Evolutionary conservation across 2,113 vertebrate species (phyloP).

Genomic region (Corythoichthys intestinalis): DNA sequence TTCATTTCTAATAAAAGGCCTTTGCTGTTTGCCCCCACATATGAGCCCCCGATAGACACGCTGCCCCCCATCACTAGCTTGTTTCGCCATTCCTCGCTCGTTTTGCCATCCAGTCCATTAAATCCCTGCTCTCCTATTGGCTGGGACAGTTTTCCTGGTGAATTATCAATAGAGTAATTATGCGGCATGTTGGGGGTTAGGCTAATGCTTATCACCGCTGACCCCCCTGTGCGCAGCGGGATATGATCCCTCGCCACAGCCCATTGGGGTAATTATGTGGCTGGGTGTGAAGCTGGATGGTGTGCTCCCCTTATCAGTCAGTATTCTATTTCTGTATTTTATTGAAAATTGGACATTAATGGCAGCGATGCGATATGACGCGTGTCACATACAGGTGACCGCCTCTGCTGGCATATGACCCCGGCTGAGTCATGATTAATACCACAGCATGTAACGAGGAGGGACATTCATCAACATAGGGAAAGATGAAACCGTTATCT

Average conservation of each 20-base stretch:
- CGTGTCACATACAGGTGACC: constrained; percentile 63
- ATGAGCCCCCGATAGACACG: constrained; percentile 15
- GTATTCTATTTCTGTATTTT: constrained; percentile 72
- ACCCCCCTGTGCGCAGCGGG: constrained; percentile 65
- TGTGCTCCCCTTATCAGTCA: constrained; percentile 70
- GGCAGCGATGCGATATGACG: constrained; percentile 64
- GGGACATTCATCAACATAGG: constrained; percentile 31
- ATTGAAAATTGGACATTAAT: constrained; percentile 78
- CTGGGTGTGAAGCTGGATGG: constrained; percentile 67
- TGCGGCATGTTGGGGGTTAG: constrained; percentile 70
- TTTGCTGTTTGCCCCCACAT: constrained; percentile 54
- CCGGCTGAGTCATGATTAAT: constrained; percentile 59
- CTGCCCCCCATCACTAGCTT: constrained; percentile 29
- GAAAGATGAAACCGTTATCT: constrained; percentile 38
- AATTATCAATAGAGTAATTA: constrained; percentile 86
- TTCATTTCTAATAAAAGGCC: constrained; percentile 75
- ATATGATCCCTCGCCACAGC: constrained; percentile 72
- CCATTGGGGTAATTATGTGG: constrained; percentile 77
- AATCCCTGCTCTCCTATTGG: constrained; percentile 72
- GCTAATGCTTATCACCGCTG: constrained; percentile 72
- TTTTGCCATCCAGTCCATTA: constrained; percentile 69
- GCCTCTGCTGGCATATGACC: constrained; percentile 62
- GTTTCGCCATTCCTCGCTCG: constrained; percentile 52
- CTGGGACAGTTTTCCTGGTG: constrained; percentile 68
- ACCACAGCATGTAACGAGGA: constrained; percentile 8